These are phyloP conservation scores for Meleagris gallopavo DNA, from an alignment of 2,113 vertebrate species.

Conservation along the genomic window DNA sequence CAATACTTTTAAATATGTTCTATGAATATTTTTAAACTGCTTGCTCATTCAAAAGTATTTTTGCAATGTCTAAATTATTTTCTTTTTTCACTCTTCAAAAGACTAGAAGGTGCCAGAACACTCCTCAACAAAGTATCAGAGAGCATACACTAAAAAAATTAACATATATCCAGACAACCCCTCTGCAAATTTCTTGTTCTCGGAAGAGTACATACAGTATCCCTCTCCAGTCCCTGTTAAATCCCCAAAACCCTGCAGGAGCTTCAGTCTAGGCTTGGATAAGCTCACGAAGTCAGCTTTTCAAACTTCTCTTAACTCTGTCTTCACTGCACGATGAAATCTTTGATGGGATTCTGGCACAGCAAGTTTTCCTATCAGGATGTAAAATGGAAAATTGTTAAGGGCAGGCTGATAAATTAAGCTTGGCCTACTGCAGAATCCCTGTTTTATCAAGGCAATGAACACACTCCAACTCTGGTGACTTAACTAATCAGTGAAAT, in stretches of 20 bases:
- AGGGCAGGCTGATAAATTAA: neutral
- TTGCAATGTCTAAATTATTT: neutral
- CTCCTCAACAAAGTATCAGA: neutral
- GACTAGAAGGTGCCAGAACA: neutral
- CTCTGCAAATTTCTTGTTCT: neutral
- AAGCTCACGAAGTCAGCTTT: neutral
- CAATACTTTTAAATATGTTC: slow-evolving; percentile 35
- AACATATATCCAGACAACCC: neutral
- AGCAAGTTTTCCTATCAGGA: neutral
- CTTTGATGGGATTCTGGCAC: neutral
- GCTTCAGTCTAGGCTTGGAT: neutral
- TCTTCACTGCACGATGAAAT: neutral
- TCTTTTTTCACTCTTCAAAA: neutral
- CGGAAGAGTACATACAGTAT: neutral
- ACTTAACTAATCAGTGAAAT: neutral
- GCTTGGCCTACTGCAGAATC: neutral
- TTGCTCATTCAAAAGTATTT: slow-evolving; percentile 23
- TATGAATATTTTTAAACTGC: slow-evolving; percentile 36
- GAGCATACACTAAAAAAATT: rapidly evolving
- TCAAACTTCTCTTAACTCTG: neutral
- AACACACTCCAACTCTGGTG: neutral
- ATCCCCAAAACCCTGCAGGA: neutral
- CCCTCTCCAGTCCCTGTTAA: neutral
- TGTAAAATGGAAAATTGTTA: rapidly evolving
- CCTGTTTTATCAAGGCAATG: neutral